Percentiles rank a stretch among this genome's conserved stretches.
Conservation (phyloP, 2,113 vertebrate genomes). For the Prochilodus magdalenae region DNA sequence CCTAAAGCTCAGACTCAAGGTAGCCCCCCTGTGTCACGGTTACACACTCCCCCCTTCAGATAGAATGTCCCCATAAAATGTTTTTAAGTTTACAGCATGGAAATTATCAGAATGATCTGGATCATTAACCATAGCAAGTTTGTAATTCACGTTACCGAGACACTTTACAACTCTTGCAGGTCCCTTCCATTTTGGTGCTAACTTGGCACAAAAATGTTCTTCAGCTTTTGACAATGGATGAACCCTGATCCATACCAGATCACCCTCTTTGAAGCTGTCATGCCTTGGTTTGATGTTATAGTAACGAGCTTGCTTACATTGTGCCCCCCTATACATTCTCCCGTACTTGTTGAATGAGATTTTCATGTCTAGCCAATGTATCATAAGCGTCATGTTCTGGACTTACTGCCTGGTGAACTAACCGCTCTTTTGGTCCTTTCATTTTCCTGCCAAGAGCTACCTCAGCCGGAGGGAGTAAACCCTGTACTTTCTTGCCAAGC, state of each 20-base stretch:
- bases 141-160: too few species aligned
- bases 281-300: neutral
- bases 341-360: neutral
- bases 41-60: too few species aligned
- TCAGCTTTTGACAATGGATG: neutral
- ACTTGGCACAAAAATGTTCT: too few species aligned
- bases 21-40: too few species aligned
- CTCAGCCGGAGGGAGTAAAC: neutral
- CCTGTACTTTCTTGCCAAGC: neutral
- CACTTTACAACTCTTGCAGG: too few species aligned
- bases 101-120: too few species aligned
- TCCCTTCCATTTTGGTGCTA: too few species aligned
- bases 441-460: neutral
- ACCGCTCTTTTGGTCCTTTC: neutral
- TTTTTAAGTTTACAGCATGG: too few species aligned
- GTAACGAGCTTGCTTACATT: neutral
- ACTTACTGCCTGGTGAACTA: neutral
- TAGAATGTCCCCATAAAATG: too few species aligned
- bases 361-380: neutral
- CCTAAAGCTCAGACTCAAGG: too few species aligned
- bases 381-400: neutral
- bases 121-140: too few species aligned
- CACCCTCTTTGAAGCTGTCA: neutral
- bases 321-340: neutral
- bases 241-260: neutral